These are phyloP conservation scores for Sebastes ruberrimus DNA, from an alignment of 2,797 vertebrate species.

Conservation along the genomic window DNA sequence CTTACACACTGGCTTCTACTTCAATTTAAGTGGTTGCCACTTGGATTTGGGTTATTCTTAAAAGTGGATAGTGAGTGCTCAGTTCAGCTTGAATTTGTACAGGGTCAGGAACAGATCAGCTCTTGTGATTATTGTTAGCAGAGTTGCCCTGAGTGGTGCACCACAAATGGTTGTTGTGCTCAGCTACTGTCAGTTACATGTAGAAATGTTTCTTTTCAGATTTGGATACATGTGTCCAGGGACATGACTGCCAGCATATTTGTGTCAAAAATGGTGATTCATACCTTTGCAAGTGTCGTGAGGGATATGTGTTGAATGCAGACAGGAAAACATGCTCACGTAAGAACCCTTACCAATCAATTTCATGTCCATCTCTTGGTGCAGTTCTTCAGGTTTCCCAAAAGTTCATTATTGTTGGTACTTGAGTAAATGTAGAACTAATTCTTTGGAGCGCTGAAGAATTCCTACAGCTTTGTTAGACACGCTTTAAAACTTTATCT, in stretches of 20 bases:
- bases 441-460: neutral
- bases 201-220: neutral
- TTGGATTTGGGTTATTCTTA: neutral
- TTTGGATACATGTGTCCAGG: slow-evolving; percentile 67
- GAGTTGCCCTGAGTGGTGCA: neutral
- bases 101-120: neutral
- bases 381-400: neutral
- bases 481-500: neutral
- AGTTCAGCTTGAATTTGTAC: neutral
- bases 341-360: slow-evolving; percentile 38
- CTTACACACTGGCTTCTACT: too few relatives aligned
- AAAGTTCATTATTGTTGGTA: neutral
- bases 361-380: neutral
- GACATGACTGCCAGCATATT: slow-evolving; percentile 81
- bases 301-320: slow-evolving; percentile 78
- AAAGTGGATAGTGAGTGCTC: neutral
- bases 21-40: neutral
- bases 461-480: neutral
- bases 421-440: neutral
- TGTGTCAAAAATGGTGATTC: slow-evolving; percentile 70
- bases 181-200: neutral
- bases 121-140: neutral
- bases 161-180: neutral
- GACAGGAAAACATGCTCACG: slow-evolving; percentile 81
- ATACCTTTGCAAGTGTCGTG: slow-evolving; percentile 78